phyloP scores from a whole-genome alignment of 2,888 invertebrate genomes.

The Nomada fucata region DNA sequence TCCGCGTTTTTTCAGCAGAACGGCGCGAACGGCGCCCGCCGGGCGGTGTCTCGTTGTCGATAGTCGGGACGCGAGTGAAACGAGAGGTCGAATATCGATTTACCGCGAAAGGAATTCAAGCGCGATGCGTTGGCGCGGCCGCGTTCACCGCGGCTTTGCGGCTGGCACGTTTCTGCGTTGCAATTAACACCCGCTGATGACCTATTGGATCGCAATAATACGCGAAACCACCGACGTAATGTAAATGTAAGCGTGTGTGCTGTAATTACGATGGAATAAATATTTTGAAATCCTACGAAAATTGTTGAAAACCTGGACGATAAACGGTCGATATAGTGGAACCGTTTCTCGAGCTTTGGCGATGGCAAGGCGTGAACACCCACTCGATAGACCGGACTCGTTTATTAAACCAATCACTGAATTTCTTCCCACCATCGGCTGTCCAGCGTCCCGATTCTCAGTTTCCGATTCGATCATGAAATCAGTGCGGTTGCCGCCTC shows the following conservation, averaged over 20 bases:
- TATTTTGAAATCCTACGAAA: conserved; percentile 71
- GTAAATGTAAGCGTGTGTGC: conserved; percentile 58
- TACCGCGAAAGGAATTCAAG: conserved; percentile 28
- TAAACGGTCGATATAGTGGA: neutral
- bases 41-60: conserved; percentile 6
- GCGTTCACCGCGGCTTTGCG: conserved; percentile 54
- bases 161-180: conserved; percentile 64
- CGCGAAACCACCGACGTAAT: conserved; percentile 53
- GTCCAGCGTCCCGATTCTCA: neutral
- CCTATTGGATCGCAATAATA: conserved; percentile 45
- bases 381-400: neutral
- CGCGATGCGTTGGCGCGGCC: conserved; percentile 12
- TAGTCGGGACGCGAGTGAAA: neutral
- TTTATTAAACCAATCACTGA: conserved; percentile 9
- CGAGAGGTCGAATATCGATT: conserved; percentile 42
- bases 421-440: neutral
- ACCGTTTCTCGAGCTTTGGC: neutral
- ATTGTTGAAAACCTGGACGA: neutral
- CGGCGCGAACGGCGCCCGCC: too few species aligned
- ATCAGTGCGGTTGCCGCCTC: conserved; percentile 30
- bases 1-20: too few species aligned
- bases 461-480: conserved; percentile 2
- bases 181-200: conserved; percentile 72
- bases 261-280: conserved; percentile 74
- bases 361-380: too few species aligned